Base-by-base conservation (phyloP, 2,888 invertebrate genomes). In the Dendrolimus pini region DNA sequence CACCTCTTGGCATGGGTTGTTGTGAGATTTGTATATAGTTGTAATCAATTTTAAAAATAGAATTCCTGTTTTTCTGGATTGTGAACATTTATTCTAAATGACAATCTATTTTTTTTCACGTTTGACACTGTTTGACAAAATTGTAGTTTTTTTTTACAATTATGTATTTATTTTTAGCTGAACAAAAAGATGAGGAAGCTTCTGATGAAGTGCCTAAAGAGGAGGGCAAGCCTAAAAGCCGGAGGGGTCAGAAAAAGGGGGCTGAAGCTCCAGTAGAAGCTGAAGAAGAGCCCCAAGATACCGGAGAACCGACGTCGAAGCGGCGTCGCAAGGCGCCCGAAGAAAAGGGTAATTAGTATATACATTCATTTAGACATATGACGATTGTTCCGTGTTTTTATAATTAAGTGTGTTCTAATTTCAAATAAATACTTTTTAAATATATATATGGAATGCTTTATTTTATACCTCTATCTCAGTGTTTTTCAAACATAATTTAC, bases 311-410 rank as follows among this genome's bases (percentile, higher is more conserved):
- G 10, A 76, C 74, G 8, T 73, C 74, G 53, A 88, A 88, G 67
- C 82, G 89, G 62, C 77, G 83, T 64, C 87, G 88, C 68, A 89
- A 88, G 67, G 74, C 71, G 41, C 73, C 76, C 1, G 88, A 87
- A 54, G 87, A 89, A 47, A 87, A 88, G 87, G 89, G 89, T 90
- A 89, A 89, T 69, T 89, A 89, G 77, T 74, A 69, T 76, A 73
- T 78, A 77, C 69, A 74, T 74, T 69, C 69, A 68, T 77, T 73
- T 71, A 67, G 70, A 70, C 63, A 68, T 65, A 68, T 74, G 78
- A 83, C 76, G 67, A 75, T 78, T 85, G 79, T 82, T 82, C 77
- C 70, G 64, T 78, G 75, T 78, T 78, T 77, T 71, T 77, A 80
- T 78, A 67, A 76, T 82, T 82, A 79, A 73, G 77, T 79, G 79